Percentiles rank a stretch among this genome's conserved stretches.
Evolutionary conservation across 2,888 invertebrate species (phyloP).

Genomic region (Nemapogon koenigi): DNA sequence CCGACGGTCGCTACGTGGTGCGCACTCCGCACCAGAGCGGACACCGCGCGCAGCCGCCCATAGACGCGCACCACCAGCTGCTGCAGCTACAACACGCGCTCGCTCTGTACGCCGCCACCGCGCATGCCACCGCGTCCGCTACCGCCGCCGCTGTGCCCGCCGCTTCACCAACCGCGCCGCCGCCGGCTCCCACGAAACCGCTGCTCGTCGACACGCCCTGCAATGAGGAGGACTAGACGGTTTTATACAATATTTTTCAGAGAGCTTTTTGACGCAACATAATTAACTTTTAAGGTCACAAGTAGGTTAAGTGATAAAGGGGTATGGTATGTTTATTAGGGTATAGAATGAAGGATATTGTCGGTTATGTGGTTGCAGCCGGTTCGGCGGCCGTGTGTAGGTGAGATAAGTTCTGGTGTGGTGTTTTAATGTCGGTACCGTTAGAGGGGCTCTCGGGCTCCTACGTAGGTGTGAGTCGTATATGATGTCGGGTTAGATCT

Average conservation of each 20-base stretch:
- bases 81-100: slow-evolving; percentile 55
- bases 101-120: slow-evolving; percentile 52
- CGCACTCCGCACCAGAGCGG: slow-evolving; percentile 59
- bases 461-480: slow-evolving; percentile 61
- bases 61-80: slow-evolving; percentile 55
- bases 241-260: slow-evolving; percentile 28
- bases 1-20: slow-evolving; percentile 55
- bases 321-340: slow-evolving; percentile 36
- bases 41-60: slow-evolving; percentile 51
- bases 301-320: slow-evolving; percentile 40
- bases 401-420: slow-evolving; percentile 30
- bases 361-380: slow-evolving; percentile 28
- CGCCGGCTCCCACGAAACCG: slow-evolving; percentile 29
- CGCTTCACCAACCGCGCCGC: slow-evolving; percentile 20
- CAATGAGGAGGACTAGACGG: slow-evolving; percentile 55
- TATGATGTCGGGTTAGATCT: slow-evolving; percentile 49
- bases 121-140: slow-evolving; percentile 49
- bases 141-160: slow-evolving; percentile 31
- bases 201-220: slow-evolving; percentile 52
- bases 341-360: slow-evolving; percentile 45
- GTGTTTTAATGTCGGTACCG: slow-evolving; percentile 37
- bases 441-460: no score
- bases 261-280: slow-evolving; percentile 46
- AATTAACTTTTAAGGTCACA: slow-evolving; percentile 28
- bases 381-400: slow-evolving; percentile 29